Base-by-base conservation (phyloP, 1,140 invertebrate species). In the Anastrepha obliqua region DNA sequence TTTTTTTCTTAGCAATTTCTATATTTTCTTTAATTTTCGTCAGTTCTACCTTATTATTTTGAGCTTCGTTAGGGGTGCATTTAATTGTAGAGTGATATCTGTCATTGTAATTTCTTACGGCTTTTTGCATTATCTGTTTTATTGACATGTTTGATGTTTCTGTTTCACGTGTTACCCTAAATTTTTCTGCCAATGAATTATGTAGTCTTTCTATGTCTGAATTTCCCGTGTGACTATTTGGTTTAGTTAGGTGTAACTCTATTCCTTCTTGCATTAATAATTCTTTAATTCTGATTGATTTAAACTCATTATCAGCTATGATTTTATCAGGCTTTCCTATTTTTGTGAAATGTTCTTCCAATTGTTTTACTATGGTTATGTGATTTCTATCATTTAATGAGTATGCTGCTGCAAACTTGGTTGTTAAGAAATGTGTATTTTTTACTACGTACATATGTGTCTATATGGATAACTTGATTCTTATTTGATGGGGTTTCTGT, bases 251-350 rank as follows among this genome's bases (percentile, higher is more conserved):
- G 42, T 74, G 20, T 15, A 42, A 8, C 7, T 74, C 1, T 44
- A 74, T 42, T 13, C 17, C 6, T 74, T 74, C n/a, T 65, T 87
- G 74, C 64, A 59, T 60, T 51, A 42, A n/a, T 39, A 88, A 88
- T 59, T 78, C 65, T 60, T 67, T 88, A 7, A 86, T 67, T 65
- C 64, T 67, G 15, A 74, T 20, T 15, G 62, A 86, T 9, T 88
- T 88, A 86, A 88, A 88, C n/a, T 86, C 85, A 60, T 88, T 86
- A 55, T 88, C 44, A 29, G 47, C 70, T 51, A 86, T 39, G 20
- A 29, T 29, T 29, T 29, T 29, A 0, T 29, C 29, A 29, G 29
- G 29, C 29, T 29, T 29, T 29, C 29, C 86, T 67, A 85, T 29
- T 29, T 29, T 29, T 29, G 29, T 29, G 29, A 29, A 29, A 29